These are phyloP conservation scores for Flexamia atlantica DNA, from an alignment of 2,888 invertebrate genomes.

Conservation along the genomic window DNA sequence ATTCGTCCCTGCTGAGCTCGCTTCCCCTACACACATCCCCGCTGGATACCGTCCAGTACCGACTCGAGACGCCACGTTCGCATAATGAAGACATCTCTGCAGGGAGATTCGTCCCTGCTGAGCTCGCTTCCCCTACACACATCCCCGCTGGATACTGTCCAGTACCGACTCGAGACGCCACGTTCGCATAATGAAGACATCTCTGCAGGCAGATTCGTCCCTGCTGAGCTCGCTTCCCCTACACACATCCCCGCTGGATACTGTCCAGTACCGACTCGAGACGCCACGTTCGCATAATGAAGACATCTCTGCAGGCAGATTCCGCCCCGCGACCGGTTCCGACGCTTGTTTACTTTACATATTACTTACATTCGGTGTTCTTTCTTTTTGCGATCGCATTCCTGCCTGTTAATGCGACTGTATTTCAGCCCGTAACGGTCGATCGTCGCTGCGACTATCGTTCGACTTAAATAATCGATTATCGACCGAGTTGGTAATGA, in stretches of 20 bases:
- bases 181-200: conserved; percentile 38
- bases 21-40: too few species aligned
- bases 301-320: conserved; percentile 20
- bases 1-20: too few species aligned
- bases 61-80: too few species aligned
- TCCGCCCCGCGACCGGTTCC: conserved; percentile 11
- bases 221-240: too few species aligned
- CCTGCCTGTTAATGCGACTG: conserved; percentile 49
- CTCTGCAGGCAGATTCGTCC: too few species aligned
- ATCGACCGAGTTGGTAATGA: conserved; percentile 35
- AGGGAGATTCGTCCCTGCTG: too few species aligned
- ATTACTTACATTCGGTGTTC: conserved; percentile 47
- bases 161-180: not conserved
- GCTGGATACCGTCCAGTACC: too few species aligned
- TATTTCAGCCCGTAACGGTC: conserved; percentile 45
- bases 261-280: not conserved
- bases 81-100: too few species aligned
- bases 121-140: too few species aligned
- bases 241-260: too few species aligned
- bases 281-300: conserved; percentile 30
- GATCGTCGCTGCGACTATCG: conserved; percentile 11
- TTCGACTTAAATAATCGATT: conserved; percentile 41
- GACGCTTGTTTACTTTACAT: conserved; percentile 45
- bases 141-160: too few species aligned
- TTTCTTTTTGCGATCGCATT: conserved; percentile 45